Base-by-base conservation (phyloP, 2,797 vertebrate species). In the Gambelia wislizenii region DNA sequence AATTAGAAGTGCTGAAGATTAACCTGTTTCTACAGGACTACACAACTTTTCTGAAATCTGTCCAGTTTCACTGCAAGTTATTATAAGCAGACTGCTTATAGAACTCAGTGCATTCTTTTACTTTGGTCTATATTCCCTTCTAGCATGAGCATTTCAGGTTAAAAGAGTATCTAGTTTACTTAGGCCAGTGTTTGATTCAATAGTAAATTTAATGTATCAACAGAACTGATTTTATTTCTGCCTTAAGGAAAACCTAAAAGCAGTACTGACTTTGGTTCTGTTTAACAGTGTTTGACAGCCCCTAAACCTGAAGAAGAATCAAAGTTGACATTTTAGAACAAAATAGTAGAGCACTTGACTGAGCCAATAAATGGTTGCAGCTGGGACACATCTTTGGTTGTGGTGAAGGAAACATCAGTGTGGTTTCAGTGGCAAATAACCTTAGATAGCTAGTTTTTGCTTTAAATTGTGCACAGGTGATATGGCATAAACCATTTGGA, bases 251-350 rank as follows among this genome's bases (percentile, higher is more conserved):
- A 91, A 67, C 75, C 83, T 93, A 94, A 93, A 91, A 93, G 89
- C 84, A 93, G 61, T 49, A 75, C 91, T 92, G 91, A 93, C 91
- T 92, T 91, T 86, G 91, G 92, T 93, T 91, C 90, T 89, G 44
- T 93, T 94, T 96, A 96, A 96, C 90, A 88, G 52, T 84, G 85
- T 95, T 94, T 94, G 96, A 96, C 96, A 96, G 95, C 70, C 91
- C 56, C 87, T 90, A 90, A 94, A 36, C 78, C 89, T 6, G 10
- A 92, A 86, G 89, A 95, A 92, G 94, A 94, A 96, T 96, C 89
- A 92, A 93, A 94, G 93, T 1, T 95, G 96, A 96, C 95, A 84
- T 94, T 96, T 96, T 92, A 94, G 93, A 96, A 94, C 95, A 94
- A 94, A 94, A 89, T 82, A 89, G 87, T 92, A 88, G 92, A 93